These are phyloP conservation scores for Apus apus DNA, from an alignment of 2,113 vertebrate genomes.

Conservation along the genomic window DNA sequence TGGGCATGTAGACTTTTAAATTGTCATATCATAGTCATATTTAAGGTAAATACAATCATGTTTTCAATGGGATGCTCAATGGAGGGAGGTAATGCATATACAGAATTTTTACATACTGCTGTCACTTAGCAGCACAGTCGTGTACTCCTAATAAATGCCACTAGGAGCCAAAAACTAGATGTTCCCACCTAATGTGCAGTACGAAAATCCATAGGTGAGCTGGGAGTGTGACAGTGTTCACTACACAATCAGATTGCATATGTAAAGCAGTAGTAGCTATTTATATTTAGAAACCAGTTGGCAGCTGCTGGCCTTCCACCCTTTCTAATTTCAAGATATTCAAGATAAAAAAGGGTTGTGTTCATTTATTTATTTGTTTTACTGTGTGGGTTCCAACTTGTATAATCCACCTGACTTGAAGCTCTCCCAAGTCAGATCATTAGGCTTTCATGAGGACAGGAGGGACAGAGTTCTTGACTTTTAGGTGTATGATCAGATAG, in stretches of 20 bases:
- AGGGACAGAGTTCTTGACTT: background rate
- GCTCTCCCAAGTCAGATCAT: background rate
- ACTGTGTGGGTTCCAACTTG: background rate
- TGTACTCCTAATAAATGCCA: background rate
- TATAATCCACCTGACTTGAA: rapidly evolving
- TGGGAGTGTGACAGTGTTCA: rapidly evolving
- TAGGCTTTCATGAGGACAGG: background rate
- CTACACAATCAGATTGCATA: rapidly evolving
- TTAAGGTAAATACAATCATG: background rate
- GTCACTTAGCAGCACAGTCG: background rate
- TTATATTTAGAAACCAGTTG: background rate
- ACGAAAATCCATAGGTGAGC: background rate
- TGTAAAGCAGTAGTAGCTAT: background rate
- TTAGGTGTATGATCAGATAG: background rate
- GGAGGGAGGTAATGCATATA: background rate
- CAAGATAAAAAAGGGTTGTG: background rate
- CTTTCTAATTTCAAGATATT: background rate
- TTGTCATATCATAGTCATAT: background rate
- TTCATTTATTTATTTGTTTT: background rate
- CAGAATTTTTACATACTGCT: background rate
- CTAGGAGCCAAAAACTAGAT: background rate
- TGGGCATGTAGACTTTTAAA: background rate
- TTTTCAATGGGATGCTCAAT: background rate
- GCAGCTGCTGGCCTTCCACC: background rate
- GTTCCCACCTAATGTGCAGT: background rate